Conservation (phyloP, 2,797 vertebrate genomes). For the Gorsachius magnificus region DNA sequence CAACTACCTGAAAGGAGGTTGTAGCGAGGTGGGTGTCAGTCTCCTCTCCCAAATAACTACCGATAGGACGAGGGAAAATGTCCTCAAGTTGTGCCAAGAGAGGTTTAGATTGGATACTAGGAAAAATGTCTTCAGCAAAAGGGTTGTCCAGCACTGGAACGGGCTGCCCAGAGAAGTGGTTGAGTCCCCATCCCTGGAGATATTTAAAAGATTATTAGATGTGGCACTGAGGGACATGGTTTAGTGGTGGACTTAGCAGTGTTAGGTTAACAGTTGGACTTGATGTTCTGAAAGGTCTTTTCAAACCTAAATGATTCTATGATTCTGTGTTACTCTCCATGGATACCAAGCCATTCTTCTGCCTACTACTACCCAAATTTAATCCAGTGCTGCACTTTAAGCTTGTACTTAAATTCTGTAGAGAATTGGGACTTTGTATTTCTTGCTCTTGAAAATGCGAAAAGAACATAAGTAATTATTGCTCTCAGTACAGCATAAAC, state of each 20-base stretch:
- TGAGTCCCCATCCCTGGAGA: background rate
- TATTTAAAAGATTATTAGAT: background rate
- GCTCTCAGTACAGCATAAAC: background rate
- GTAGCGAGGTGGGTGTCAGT: too few species aligned
- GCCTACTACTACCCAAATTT: background rate
- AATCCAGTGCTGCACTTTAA: background rate
- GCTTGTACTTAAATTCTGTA: background rate
- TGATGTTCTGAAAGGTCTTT: background rate
- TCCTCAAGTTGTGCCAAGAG: too few species aligned
- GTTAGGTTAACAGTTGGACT: background rate
- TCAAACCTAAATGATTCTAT: background rate
- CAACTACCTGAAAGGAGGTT: too few species aligned
- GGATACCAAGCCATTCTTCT: conserved; percentile 2
- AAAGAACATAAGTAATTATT: background rate
- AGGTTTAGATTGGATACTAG: too few species aligned
- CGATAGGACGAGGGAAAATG: too few species aligned
- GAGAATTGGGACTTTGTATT: background rate
- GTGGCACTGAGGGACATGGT: background rate
- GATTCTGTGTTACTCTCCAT: background rate
- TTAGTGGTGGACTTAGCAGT: background rate
- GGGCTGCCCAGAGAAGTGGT: background rate
- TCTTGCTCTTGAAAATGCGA: background rate
- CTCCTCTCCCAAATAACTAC: too few species aligned
- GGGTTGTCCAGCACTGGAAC: background rate
- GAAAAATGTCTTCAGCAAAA: background rate